Evolutionary conservation across 2,888 invertebrate species (phyloP).

Genomic region (Adela reaumurella): DNA sequence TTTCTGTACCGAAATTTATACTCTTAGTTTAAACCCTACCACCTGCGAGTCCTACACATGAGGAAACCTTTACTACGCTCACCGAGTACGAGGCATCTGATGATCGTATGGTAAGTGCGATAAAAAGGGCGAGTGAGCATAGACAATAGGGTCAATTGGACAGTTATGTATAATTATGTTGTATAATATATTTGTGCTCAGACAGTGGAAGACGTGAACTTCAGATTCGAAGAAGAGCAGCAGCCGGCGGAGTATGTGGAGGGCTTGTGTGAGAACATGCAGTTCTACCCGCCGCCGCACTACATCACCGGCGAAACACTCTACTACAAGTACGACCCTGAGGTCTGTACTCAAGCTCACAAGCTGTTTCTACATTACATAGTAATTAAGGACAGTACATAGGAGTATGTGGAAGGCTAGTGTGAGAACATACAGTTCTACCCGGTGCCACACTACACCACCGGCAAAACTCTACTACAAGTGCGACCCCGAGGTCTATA

Average conservation of each 20-base stretch:
- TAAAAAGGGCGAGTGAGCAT: no score
- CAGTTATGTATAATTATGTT: no score
- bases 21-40: no score
- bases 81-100: no score
- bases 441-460: constrained; percentile 73
- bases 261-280: constrained; percentile 73
- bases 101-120: no score
- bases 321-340: constrained; percentile 72
- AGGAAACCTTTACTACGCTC: no score
- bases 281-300: constrained; percentile 72
- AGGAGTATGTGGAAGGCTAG: constrained; percentile 75
- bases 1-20: no score
- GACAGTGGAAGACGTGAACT: constrained; percentile 70
- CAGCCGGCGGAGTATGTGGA: constrained; percentile 76
- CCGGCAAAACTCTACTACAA: constrained; percentile 73
- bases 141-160: no score
- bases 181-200: no score
- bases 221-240: constrained; percentile 68
- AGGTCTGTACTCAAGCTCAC: constrained; percentile 37
- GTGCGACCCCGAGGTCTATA: constrained; percentile 64
- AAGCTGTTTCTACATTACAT: not conserved
- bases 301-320: constrained; percentile 74
- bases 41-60: no score
- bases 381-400: constrained; percentile 4
- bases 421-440: constrained; percentile 78